Evolutionary conservation across 2,113 vertebrate species (phyloP).

Genomic region (Plecotus auritus): DNA sequence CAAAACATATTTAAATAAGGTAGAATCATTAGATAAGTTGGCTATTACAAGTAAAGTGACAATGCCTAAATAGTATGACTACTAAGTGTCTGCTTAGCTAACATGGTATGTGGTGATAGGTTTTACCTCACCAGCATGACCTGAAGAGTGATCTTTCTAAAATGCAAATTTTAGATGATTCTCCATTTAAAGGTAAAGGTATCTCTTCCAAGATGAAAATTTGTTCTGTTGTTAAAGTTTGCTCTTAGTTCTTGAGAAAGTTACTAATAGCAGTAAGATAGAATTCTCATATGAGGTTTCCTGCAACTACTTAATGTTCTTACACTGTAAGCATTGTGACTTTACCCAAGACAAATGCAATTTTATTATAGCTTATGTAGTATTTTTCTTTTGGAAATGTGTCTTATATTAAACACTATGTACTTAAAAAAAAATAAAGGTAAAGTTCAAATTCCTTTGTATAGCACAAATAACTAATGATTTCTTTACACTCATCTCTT

Average conservation of each 20-base stretch:
- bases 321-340: conserved; percentile 85
- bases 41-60: neutral
- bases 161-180: neutral
- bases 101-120: neutral
- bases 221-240: conserved; percentile 75
- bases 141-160: neutral
- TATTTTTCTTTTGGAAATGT: conserved; percentile 69
- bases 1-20: neutral
- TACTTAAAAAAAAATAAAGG: too few species aligned
- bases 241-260: conserved; percentile 76
- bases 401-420: conserved; percentile 80
- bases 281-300: conserved; percentile 74
- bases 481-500: neutral
- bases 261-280: conserved; percentile 79
- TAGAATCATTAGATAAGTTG: neutral
- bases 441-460: neutral
- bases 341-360: conserved; percentile 72
- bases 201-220: conserved; percentile 81
- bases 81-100: neutral
- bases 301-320: conserved; percentile 85
- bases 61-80: neutral
- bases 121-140: neutral
- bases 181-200: conserved; percentile 4
- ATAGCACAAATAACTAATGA: neutral
- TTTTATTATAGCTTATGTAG: conserved; percentile 75